phyloP scores from a whole-genome alignment of 30 jellyfish, hydroid and myxozoan genomes.

The Turritopsis rubra region DNA sequence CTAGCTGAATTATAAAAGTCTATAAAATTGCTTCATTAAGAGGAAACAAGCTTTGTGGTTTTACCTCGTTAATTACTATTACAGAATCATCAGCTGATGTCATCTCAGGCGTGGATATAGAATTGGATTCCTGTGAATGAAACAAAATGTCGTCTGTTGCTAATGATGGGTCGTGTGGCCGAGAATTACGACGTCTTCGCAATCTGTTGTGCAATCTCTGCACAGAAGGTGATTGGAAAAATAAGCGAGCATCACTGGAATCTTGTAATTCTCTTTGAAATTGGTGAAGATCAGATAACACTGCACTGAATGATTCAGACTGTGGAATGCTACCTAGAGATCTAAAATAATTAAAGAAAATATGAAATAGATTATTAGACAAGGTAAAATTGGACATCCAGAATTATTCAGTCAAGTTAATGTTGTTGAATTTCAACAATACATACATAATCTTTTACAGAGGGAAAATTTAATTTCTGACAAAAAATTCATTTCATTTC shows the following conservation, averaged over 20 bases:
- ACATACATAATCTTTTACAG: too few species aligned
- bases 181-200: slow-evolving; percentile 19
- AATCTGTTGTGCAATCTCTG: slow-evolving; percentile 1
- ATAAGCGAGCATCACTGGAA: slow-evolving; percentile 44
- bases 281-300: slow-evolving; percentile 42
- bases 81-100: slow-evolving; percentile 29
- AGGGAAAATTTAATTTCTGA: too few species aligned
- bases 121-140: background rate
- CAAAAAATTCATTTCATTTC: too few species aligned
- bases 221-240: slow-evolving; percentile 7
- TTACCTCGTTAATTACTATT: slow-evolving; percentile 13
- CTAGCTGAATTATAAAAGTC: too few species aligned
- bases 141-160: slow-evolving; percentile 4
- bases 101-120: slow-evolving; percentile 4
- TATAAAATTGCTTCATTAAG: background rate
- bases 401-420: too few species aligned
- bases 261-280: slow-evolving; percentile 55
- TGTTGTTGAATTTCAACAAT: background rate
- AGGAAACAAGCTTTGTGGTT: background rate
- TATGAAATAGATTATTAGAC: background rate
- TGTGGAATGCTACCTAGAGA: background rate
- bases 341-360: slow-evolving; percentile 7
- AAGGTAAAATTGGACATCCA: too few species aligned
- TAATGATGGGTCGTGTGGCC: slow-evolving; percentile 11
- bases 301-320: slow-evolving; percentile 27